Percentiles rank a stretch among this genome's conserved stretches.
These are phyloP conservation scores for Tupaia chinensis DNA, from an alignment of 2,113 vertebrate species.

Conservation along the genomic window DNA sequence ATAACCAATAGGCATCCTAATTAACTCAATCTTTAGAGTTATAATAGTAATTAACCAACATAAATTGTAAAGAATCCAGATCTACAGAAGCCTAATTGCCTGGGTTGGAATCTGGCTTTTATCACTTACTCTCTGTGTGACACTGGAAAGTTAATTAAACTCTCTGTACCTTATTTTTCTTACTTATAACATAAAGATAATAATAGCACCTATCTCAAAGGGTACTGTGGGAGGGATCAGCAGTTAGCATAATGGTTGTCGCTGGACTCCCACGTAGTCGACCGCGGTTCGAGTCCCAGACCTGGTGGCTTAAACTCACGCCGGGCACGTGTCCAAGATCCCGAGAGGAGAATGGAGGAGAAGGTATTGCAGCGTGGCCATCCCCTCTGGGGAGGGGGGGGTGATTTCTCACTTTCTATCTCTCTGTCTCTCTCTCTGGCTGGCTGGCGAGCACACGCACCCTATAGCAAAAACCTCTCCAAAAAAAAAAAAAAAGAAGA, in stretches of 20 bases:
- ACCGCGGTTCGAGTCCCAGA: too few species aligned
- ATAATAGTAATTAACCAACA: slow-evolving; percentile 57
- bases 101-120: slow-evolving; percentile 54
- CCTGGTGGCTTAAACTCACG: too few species aligned
- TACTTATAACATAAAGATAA: slow-evolving; percentile 37
- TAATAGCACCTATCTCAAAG: neutral
- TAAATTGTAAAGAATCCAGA: slow-evolving; percentile 42
- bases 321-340: too few species aligned
- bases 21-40: slow-evolving; percentile 46
- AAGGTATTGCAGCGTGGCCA: too few species aligned
- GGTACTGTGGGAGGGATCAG: neutral
- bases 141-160: slow-evolving; percentile 62
- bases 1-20: slow-evolving; percentile 38
- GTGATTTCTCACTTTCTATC: too few species aligned
- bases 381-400: too few species aligned
- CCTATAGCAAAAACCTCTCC: too few species aligned
- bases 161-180: slow-evolving; percentile 52
- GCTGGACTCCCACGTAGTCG: too few species aligned
- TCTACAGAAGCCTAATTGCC: slow-evolving; percentile 45
- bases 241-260: neutral
- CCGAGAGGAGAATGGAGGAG: too few species aligned
- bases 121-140: neutral
- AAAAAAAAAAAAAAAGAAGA: too few species aligned
- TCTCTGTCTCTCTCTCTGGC: too few species aligned
- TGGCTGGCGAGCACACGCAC: too few species aligned